Percentiles rank a stretch among this genome's conserved stretches.
phyloP scores from a whole-genome alignment of 2,888 invertebrate genomes.

The Campoplex nolae region DNA sequence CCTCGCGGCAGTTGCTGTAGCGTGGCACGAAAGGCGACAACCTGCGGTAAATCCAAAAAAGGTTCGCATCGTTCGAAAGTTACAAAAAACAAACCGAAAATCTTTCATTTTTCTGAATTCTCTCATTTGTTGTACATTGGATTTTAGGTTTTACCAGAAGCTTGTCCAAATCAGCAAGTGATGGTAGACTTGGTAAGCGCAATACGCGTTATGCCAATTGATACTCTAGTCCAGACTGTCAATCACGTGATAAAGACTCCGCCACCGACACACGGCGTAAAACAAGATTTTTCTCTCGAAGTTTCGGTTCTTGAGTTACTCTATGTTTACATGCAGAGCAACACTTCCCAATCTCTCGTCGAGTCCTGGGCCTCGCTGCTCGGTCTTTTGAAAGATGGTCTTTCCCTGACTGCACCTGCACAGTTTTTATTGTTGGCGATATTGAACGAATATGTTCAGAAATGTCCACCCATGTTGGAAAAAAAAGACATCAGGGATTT shows the following conservation, averaged over 20 bases:
- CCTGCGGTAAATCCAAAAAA: slow-evolving; percentile 85
- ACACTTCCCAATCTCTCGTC: slow-evolving; percentile 89
- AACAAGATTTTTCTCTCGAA: slow-evolving; percentile 88
- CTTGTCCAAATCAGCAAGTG: slow-evolving; percentile 89
- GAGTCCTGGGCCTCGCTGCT: slow-evolving; percentile 93
- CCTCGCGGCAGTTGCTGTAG: slow-evolving; percentile 92
- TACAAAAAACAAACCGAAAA: background rate
- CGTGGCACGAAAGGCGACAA: slow-evolving; percentile 92
- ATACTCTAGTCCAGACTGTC: slow-evolving; percentile 92
- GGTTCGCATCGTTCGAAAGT: slow-evolving; percentile 66
- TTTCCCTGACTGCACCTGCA: slow-evolving; percentile 90
- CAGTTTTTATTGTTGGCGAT: slow-evolving; percentile 92
- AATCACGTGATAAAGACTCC: slow-evolving; percentile 93
- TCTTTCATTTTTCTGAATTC: background rate
- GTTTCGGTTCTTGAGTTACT: slow-evolving; percentile 93
- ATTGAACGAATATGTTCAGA: slow-evolving; percentile 93
- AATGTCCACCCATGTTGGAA: slow-evolving; percentile 91
- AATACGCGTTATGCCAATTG: slow-evolving; percentile 93
- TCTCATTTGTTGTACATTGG: slow-evolving; percentile 27
- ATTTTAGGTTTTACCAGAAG: slow-evolving; percentile 87
- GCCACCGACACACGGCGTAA: slow-evolving; percentile 87
- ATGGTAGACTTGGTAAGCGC: slow-evolving; percentile 92
- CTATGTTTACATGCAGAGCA: slow-evolving; percentile 89
- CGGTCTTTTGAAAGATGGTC: slow-evolving; percentile 90
- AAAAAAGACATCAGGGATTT: slow-evolving; percentile 93